These are phyloP conservation scores for Pristionchus mayeri DNA, from an alignment of 2,888 invertebrate species.

Conservation along the genomic window DNA sequence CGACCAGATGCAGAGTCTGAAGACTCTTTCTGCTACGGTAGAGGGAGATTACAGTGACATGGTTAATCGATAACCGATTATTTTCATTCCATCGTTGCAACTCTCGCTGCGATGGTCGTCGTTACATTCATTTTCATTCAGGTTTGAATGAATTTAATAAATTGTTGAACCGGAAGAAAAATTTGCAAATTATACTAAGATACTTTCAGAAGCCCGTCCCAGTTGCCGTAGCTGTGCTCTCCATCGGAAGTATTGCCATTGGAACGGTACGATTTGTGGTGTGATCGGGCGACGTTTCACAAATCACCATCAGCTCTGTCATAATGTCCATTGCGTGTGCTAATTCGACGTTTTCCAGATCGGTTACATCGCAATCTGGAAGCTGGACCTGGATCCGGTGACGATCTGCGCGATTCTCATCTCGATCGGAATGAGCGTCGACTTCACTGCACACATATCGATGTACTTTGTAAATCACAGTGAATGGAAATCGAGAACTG, in stretches of 20 bases:
- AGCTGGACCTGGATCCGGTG: conserved; percentile 74
- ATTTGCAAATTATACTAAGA: background rate
- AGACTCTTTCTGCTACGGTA: conserved; percentile 67
- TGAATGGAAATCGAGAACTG: conserved; percentile 48
- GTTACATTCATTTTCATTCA: conserved; percentile 30
- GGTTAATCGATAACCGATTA: conserved; percentile 31
- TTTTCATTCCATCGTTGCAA: conserved; percentile 23
- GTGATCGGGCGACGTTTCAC: too few species aligned
- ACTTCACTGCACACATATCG: conserved; percentile 74
- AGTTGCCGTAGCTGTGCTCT: conserved; percentile 65
- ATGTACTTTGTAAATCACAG: conserved; percentile 63
- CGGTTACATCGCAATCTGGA: conserved; percentile 73
- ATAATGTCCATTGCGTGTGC: too few species aligned
- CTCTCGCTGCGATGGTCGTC: conserved; percentile 16
- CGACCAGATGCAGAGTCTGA: conserved; percentile 75
- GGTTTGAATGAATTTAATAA: background rate
- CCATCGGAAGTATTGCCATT: conserved; percentile 70
- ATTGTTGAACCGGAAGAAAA: too few species aligned
- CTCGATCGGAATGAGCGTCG: conserved; percentile 74
- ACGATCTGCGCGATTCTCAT: conserved; percentile 73
- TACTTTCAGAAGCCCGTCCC: conserved; percentile 63
- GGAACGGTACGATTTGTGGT: conserved; percentile 51
- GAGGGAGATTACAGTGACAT: background rate
- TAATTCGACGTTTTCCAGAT: conserved; percentile 46
- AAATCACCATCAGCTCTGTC: too few species aligned